Percentiles rank a stretch among this genome's conserved stretches.
Evolutionary conservation across 2,888 invertebrate species (phyloP).

Genomic region (Orchesellides sinensis): DNA sequence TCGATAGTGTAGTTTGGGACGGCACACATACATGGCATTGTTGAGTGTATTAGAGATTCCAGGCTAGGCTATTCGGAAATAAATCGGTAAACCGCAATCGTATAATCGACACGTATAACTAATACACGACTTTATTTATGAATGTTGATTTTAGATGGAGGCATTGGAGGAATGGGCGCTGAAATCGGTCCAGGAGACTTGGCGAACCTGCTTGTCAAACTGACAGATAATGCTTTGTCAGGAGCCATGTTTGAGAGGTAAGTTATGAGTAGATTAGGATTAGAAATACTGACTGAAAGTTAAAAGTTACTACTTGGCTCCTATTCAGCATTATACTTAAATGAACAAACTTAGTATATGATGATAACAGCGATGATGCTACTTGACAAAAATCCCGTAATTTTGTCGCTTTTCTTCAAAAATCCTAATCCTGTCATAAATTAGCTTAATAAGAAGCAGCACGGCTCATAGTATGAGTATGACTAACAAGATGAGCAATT

Average conservation of each 20-base stretch:
- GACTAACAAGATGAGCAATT: slow-evolving; percentile 23
- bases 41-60: too few species aligned
- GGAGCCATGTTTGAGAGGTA: slow-evolving; percentile 72
- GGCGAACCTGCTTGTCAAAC: slow-evolving; percentile 66
- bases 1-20: too few species aligned
- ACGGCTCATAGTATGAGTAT: slow-evolving; percentile 9
- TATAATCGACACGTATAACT: too few species aligned
- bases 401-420: not conserved
- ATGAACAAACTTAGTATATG: too few species aligned
- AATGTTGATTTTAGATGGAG: slow-evolving; percentile 43
- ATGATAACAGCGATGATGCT: too few species aligned
- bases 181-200: slow-evolving; percentile 59
- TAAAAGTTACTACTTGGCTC: too few species aligned
- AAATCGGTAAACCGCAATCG: too few species aligned
- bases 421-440: slow-evolving; percentile 25
- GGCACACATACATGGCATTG: too few species aligned
- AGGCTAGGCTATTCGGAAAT: too few species aligned
- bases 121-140: not conserved
- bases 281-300: too few species aligned
- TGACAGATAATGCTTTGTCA: slow-evolving; percentile 66
- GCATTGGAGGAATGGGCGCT: slow-evolving; percentile 55
- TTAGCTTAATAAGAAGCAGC: slow-evolving; percentile 11
- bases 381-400: not conserved
- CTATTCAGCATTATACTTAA: too few species aligned
- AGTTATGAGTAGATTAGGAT: too few species aligned